phyloP scores from a whole-genome alignment of 2,888 invertebrate genomes.

The Salticus scenicus region DNA sequence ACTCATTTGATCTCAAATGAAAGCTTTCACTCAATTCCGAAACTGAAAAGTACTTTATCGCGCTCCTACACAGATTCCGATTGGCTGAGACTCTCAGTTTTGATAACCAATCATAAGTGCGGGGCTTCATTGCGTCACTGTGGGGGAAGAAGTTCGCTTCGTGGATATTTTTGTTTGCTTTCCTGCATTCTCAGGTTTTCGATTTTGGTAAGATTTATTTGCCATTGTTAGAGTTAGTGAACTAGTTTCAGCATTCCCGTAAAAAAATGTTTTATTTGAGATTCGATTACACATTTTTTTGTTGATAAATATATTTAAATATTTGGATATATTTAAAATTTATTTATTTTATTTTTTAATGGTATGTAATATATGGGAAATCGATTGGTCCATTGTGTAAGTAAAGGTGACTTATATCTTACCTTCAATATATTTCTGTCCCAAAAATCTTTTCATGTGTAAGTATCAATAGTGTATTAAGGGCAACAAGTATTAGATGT shows the following conservation, averaged over 20 bases:
- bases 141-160: neutral
- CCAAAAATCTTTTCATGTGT: too few species aligned
- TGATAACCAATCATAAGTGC: neutral
- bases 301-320: too few species aligned
- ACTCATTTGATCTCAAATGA: neutral
- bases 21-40: slow-evolving; percentile 4
- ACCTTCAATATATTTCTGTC: too few species aligned
- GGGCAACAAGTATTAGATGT: too few species aligned
- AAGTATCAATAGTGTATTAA: too few species aligned
- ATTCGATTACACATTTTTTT: too few species aligned
- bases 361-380: too few species aligned
- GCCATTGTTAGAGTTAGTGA: neutral
- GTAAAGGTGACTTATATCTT: too few species aligned
- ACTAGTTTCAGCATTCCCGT: neutral
- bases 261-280: neutral
- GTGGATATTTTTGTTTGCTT: neutral
- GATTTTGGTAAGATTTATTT: neutral
- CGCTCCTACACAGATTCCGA: neutral
- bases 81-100: neutral
- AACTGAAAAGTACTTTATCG: neutral
- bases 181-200: neutral
- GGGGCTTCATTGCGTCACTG: neutral
- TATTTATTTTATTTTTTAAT: too few species aligned
- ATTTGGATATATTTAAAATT: too few species aligned
- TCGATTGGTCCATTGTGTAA: too few species aligned